Base-by-base conservation (phyloP, 2,113 vertebrate genomes). In the Myiagra hebetior region DNA sequence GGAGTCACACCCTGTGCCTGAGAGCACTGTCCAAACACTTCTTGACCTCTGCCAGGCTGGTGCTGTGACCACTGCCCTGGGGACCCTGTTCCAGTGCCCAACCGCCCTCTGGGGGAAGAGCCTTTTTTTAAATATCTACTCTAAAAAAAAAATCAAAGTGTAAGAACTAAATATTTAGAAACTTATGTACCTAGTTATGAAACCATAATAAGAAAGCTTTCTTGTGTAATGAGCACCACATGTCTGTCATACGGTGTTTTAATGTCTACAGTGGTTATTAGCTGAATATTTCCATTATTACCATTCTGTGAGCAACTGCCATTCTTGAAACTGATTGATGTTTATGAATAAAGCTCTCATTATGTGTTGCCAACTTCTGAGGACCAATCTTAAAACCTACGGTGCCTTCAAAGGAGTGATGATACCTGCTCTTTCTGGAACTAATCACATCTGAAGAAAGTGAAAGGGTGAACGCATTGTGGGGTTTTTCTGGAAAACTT, bases 301-400 rank as follows among this genome's bases (percentile, higher is more conserved):
- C 81, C 35, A 41, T 97, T 97, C 87, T 85, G 76, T 90, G 90
- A 98, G 94, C 85, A 95, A 79, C 90, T 97, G 95, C 96, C 91
- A 92, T 95, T 97, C 96, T 97, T 96, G 96, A 97, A 97, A 94
- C 83, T 98, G 97, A 97, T 97, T 96, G 98, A 98, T 97, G 95
- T 97, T 97, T 96, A 74, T 88, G 93, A 98, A 98, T 97, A 97
- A 97, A 98, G 78, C 87, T 93, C 90, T 95, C 97, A 97, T 98
- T 98, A 97, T 82, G 96, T 76, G 93, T 96, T 98, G 96, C 97
- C 96, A 97, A 18, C 90, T 97, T 97, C 91, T 95, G 93, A 96
- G 87, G 89, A 87, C 86, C 87, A 95, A 74, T 97, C 78, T 97
- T 94, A 91, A 82, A 97, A 96, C 88, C 86, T 94, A 60, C 79